Evolutionary conservation across 2,797 vertebrate genomes (phyloP).

Genomic region (Pampus argenteus): DNA sequence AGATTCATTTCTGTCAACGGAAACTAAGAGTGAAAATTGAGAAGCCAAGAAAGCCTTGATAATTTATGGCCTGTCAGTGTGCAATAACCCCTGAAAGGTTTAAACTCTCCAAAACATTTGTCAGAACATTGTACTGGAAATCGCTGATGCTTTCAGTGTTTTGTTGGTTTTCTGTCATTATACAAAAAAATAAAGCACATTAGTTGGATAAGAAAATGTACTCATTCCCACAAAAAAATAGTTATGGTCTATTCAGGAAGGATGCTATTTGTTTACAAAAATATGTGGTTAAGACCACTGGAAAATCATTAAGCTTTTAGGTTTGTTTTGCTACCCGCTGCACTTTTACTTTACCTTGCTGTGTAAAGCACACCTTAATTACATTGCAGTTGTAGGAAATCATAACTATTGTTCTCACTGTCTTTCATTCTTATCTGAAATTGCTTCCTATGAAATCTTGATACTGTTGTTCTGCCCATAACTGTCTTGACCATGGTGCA

Average conservation of each 20-base stretch:
- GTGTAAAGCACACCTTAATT: slow-evolving; percentile 35
- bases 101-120: slow-evolving; percentile 31
- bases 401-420: neutral
- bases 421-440: slow-evolving; percentile 5
- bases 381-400: slow-evolving; percentile 40
- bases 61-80: slow-evolving; percentile 36
- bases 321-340: neutral
- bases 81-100: slow-evolving; percentile 38
- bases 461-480: slow-evolving; percentile 48
- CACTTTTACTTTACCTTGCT: slow-evolving; percentile 1
- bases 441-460: slow-evolving; percentile 52
- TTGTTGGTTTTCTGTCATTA: slow-evolving; percentile 13
- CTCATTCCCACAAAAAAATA: neutral
- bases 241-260: neutral
- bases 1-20: slow-evolving; percentile 25
- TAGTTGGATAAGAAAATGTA: neutral
- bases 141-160: neutral
- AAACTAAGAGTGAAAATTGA: slow-evolving; percentile 39
- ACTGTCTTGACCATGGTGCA: slow-evolving; percentile 57
- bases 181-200: neutral
- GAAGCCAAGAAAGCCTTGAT: slow-evolving; percentile 31
- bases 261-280: slow-evolving; percentile 9
- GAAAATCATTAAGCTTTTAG: neutral
- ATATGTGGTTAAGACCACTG: neutral
- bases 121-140: slow-evolving; percentile 3